These are phyloP conservation scores for Dromius quadrimaculatus DNA, from an alignment of 2,888 invertebrate genomes.

Conservation along the genomic window DNA sequence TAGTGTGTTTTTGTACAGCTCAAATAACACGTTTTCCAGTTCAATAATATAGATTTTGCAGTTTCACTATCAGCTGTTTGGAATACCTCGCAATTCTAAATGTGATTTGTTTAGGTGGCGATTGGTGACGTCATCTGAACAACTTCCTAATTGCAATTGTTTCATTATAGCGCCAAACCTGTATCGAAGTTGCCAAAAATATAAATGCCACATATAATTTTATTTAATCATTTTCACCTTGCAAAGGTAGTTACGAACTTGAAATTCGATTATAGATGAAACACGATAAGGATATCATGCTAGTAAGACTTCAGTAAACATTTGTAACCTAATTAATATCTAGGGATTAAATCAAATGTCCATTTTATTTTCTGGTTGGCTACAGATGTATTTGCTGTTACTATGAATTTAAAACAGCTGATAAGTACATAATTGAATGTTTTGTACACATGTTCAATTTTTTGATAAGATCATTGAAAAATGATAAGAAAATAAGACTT, in stretches of 20 bases:
- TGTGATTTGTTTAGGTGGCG: conserved; percentile 24
- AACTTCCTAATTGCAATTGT: conserved; percentile 29
- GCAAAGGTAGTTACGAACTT: conserved; percentile 14
- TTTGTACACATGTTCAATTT: conserved; percentile 3
- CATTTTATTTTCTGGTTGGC: background rate
- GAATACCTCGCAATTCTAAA: conserved; percentile 28
- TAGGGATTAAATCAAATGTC: background rate
- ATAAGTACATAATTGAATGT: conserved; percentile 8
- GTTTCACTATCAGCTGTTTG: background rate
- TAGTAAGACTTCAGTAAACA: conserved; percentile 19
- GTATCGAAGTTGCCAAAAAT: conserved; percentile 21
- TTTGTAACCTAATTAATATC: conserved; percentile 16
- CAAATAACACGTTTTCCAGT: no score
- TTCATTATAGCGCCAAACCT: conserved; percentile 47
- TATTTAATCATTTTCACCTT: conserved; percentile 33
- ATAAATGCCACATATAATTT: no score
- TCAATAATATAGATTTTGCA: no score
- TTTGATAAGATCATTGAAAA: background rate
- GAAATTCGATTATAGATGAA: conserved; percentile 21
- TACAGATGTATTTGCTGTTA: conserved; percentile 8
- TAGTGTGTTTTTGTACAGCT: no score
- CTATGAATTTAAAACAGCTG: conserved; percentile 31
- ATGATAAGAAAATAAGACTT: conserved; percentile 54
- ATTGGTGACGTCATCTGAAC: conserved; percentile 43
- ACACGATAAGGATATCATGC: conserved; percentile 20